phyloP scores from a whole-genome alignment of 1,140 invertebrate genomes.

The Diabrotica virgifera region DNA sequence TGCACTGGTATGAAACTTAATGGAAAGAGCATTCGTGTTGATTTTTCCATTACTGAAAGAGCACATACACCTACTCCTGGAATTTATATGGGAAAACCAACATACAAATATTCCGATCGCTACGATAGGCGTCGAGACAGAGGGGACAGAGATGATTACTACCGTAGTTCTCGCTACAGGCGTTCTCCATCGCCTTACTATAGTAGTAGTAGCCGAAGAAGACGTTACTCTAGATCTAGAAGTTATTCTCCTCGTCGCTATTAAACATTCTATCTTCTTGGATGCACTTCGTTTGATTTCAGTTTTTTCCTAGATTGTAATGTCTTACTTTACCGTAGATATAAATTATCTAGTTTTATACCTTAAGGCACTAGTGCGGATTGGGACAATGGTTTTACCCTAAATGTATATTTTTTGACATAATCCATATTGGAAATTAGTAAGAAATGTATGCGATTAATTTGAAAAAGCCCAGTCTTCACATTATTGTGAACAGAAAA shows the following conservation, averaged over 20 bases:
- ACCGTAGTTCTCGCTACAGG: slow-evolving; percentile 42
- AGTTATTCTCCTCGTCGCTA: slow-evolving; percentile 85
- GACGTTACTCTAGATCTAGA: slow-evolving; percentile 69
- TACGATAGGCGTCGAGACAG: slow-evolving; percentile 42
- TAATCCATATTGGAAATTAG: too few relatives aligned
- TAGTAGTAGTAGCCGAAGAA: slow-evolving; percentile 60
- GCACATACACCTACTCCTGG: slow-evolving; percentile 97
- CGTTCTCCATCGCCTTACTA: slow-evolving; percentile 55
- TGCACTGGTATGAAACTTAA: slow-evolving; percentile 94
- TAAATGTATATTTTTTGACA: too few relatives aligned
- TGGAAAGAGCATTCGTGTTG: slow-evolving; percentile 88
- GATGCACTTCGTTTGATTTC: slow-evolving; percentile 25
- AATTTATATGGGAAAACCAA: slow-evolving; percentile 95
- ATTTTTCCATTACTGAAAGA: slow-evolving; percentile 95
- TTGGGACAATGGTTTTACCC: background rate
- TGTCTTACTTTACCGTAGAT: background rate
- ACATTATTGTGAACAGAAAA: too few relatives aligned
- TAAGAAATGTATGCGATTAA: too few relatives aligned
- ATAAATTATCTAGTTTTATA: slow-evolving; percentile 9
- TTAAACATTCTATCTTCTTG: slow-evolving; percentile 34
- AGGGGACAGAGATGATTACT: slow-evolving; percentile 39
- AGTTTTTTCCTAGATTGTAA: background rate
- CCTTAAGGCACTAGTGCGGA: background rate
- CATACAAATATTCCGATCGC: slow-evolving; percentile 46
- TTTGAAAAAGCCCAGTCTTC: too few relatives aligned